Evolutionary conservation across 2,888 invertebrate genomes (phyloP), one percentile per base, ranked within the genome.

Genomic region (Blera fallax): DNA sequence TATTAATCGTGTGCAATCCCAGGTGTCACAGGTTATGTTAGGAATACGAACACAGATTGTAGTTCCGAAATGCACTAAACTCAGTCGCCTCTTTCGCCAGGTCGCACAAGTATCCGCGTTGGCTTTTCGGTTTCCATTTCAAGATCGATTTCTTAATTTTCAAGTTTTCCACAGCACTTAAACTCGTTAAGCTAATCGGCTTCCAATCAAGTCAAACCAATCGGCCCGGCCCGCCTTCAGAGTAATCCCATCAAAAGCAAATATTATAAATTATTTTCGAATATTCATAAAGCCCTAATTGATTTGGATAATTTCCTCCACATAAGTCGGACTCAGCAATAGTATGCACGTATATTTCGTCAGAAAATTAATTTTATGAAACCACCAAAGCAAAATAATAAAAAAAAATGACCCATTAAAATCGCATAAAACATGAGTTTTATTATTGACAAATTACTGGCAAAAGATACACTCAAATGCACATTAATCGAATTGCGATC

Each of bases 401-500:
- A 56, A 18, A 45, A 43, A 18, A 37, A 60, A 18, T 27, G 16
- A 16, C 60, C 48, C 65, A 67, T 67, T 58, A 67, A 65, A 65
- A 40, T 6, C 37, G 45, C 37, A 76, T 76, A 67, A 65, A 76
- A 60, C 37, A 48, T 24, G 27, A 37, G 43, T 72, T 72, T 43
- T 45, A 48, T 60, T 72, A 37, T 72, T 50, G 37, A 60, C 67
- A 67, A 67, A 40, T 62, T 58, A 48, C 64, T 27, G 27, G 58
- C 18, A 14, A 67, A 60, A 52, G n/a, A 43, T 54, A 34, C 64
- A 45, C 18, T 11, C 18, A 29, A 60, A 60, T 50, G 50, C 37
- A 72, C 48, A 37, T 50, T 48, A 60, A 77, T 69, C 60, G 58
- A 58, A 69, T 69, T 60, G 60, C 60, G 43, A 77, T 69, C 60